phyloP scores from a whole-genome alignment of 1,140 invertebrate species.

The Sminthurides bifidus region DNA sequence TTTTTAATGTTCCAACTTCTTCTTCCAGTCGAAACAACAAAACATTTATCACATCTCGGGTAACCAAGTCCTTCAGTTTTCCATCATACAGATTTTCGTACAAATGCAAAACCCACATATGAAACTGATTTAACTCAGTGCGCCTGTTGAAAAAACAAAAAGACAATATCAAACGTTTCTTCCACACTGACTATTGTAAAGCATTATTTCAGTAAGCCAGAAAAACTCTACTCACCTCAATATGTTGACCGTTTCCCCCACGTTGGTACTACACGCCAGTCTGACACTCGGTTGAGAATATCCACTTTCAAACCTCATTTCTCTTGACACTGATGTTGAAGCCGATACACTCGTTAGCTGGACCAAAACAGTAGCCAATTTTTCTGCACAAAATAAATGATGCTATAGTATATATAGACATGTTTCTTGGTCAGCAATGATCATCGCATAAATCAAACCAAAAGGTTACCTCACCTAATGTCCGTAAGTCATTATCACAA shows the following conservation, averaged over 20 bases:
- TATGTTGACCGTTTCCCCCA: slow-evolving; percentile 4
- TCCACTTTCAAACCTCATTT: no score
- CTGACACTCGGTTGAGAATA: no score
- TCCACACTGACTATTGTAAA: background rate
- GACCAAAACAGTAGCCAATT: no score
- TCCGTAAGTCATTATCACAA: no score
- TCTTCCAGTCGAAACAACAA: background rate
- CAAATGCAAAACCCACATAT: slow-evolving; percentile 2
- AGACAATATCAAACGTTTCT: background rate
- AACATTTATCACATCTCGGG: background rate
- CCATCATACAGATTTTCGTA: slow-evolving; percentile 4
- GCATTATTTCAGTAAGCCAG: background rate
- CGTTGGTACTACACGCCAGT: background rate
- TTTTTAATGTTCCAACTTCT: background rate
- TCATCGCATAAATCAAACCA: no score
- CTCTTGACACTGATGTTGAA: no score
- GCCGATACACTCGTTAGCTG: no score
- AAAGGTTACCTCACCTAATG: no score
- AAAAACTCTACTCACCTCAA: background rate
- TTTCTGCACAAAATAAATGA: no score
- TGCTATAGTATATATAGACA: no score
- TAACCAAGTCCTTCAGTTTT: slow-evolving; percentile 3
- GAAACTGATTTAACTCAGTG: background rate
- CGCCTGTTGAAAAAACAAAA: background rate
- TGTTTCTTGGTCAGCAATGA: no score